phyloP scores from a whole-genome alignment of 2,888 invertebrate species.

The Copidosoma aretas region DNA sequence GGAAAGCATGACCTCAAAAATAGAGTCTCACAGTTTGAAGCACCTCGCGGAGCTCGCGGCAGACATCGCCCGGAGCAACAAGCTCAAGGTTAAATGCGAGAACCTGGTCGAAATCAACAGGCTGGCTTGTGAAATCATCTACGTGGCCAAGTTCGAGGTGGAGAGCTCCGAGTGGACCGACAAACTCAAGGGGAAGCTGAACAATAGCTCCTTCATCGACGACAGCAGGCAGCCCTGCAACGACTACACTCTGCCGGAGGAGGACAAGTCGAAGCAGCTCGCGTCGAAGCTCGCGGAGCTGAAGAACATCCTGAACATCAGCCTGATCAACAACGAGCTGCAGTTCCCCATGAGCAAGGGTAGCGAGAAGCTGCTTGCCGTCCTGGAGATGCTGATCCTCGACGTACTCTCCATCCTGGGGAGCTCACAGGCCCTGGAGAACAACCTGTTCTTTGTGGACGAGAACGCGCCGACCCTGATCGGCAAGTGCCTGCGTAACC shows the following conservation, averaged over 20 bases:
- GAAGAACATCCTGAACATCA: constrained; percentile 4
- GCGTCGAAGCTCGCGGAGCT: constrained; percentile 1
- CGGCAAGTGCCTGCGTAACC: constrained; percentile 45
- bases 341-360: constrained; percentile 21
- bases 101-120: background rate
- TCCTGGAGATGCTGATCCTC: constrained; percentile 44
- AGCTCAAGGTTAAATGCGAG: background rate
- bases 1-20: constrained; percentile 10
- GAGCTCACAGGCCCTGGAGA: background rate
- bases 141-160: constrained; percentile 27
- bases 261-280: background rate
- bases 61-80: background rate
- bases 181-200: constrained; percentile 16
- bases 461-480: constrained; percentile 40
- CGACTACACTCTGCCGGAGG: background rate
- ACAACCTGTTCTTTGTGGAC: constrained; percentile 40
- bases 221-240: background rate
- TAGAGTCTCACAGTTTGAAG: background rate
- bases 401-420: constrained; percentile 44
- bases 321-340: background rate
- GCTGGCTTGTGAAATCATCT: constrained; percentile 25
- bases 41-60: background rate
- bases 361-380: constrained; percentile 31
- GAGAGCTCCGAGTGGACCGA: constrained; percentile 19
- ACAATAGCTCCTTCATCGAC: constrained; percentile 5